Evolutionary conservation across 2,797 vertebrate genomes (phyloP).

Genomic region (Platalea minor): DNA sequence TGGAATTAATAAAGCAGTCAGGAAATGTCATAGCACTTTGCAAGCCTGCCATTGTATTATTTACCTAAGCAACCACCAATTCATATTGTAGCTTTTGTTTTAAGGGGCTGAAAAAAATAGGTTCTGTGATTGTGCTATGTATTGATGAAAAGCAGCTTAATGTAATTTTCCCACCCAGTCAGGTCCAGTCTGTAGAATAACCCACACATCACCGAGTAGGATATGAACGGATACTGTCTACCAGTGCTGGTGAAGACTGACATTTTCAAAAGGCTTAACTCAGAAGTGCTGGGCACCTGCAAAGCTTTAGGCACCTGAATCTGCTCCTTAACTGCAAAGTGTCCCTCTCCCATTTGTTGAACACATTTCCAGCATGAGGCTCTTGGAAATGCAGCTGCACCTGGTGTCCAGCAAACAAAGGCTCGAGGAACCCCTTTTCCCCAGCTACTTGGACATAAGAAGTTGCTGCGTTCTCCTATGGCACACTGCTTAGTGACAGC

Average conservation of each 20-base stretch:
- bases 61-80: neutral
- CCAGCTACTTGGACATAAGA: neutral
- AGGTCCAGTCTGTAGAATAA: neutral
- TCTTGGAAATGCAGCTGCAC: neutral
- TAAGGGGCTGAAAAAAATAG: neutral
- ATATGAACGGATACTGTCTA: neutral
- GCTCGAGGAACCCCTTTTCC: neutral
- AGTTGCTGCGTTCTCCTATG: neutral
- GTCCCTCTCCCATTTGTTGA: neutral
- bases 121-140: neutral
- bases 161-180: neutral
- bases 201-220: neutral
- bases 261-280: neutral
- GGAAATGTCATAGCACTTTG: conserved; percentile 8
- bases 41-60: neutral
- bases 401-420: neutral
- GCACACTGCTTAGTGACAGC: neutral
- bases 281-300: neutral
- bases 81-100: neutral
- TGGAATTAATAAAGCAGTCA: conserved; percentile 49
- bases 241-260: neutral
- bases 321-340: neutral
- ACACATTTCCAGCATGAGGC: rapidly evolving
- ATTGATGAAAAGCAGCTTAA: neutral
- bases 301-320: neutral